Conservation (phyloP, 2,888 invertebrate species). For the Exephanes ischioxanthus region DNA sequence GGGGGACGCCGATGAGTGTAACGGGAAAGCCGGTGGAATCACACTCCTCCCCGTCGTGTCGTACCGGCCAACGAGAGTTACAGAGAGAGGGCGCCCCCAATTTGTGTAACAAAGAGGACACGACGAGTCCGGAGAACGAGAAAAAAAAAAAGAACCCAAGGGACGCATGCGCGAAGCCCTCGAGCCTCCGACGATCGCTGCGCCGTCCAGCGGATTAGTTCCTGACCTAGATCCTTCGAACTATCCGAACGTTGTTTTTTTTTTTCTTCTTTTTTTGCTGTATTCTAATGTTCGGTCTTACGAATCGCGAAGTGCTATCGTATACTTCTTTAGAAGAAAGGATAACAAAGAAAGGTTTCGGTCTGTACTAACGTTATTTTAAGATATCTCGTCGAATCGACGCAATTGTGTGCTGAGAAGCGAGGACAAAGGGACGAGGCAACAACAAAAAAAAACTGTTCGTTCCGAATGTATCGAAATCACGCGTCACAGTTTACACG, state of each 20-base stretch:
- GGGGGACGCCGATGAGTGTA: conserved; percentile 35
- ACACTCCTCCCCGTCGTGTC: background rate
- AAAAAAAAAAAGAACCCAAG: background rate
- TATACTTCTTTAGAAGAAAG: background rate
- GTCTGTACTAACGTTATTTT: background rate
- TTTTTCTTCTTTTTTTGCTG: background rate
- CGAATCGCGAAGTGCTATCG: background rate
- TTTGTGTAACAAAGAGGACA: background rate
- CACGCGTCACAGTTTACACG: background rate
- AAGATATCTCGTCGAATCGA: background rate
- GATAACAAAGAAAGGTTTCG: background rate
- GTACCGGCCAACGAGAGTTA: background rate
- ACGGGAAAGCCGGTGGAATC: conserved; percentile 44
- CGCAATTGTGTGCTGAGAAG: background rate
- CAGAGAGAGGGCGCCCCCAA: conserved; percentile 1
- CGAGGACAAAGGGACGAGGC: background rate
- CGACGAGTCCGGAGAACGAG: background rate
- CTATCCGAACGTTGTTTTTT: background rate
- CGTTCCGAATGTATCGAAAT: background rate
- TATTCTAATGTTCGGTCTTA: background rate
- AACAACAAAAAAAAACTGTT: background rate
- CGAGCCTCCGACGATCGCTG: background rate
- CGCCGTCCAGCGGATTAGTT: background rate
- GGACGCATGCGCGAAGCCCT: background rate
- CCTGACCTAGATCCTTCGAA: background rate